Percentiles rank a stretch among this genome's conserved stretches.
Conservation (phyloP, 2,797 vertebrate species). For the Taeniopygia guttata region DNA sequence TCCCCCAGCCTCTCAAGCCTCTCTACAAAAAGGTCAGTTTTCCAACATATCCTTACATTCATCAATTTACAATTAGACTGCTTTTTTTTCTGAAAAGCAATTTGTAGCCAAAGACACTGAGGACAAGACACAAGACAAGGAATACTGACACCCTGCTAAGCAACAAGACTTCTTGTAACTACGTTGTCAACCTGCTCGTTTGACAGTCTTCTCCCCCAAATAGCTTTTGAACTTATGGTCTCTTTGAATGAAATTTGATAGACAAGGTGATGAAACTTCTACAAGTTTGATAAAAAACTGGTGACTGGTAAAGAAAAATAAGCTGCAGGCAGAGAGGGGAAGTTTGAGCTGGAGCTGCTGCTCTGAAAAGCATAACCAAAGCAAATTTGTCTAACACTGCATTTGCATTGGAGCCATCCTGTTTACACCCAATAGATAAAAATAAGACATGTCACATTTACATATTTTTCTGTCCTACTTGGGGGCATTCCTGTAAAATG, state of each 20-base stretch:
- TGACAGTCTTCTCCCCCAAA: background rate
- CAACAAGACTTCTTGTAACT: background rate
- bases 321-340: background rate
- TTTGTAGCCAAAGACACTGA: background rate
- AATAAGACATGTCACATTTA: background rate
- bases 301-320: background rate
- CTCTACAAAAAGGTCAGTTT: background rate
- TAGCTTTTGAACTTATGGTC: background rate
- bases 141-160: background rate
- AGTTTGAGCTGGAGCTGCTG: background rate
- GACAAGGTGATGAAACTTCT: background rate
- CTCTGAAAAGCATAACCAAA: background rate
- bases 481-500: background rate
- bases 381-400: background rate
- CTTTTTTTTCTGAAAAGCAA: background rate
- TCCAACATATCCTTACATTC: background rate
- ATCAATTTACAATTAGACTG: background rate
- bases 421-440: background rate
- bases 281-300: background rate
- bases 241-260: background rate
- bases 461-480: background rate
- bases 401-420: background rate
- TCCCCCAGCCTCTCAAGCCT: background rate
- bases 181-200: background rate
- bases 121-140: background rate